Percentiles rank a stretch among this genome's conserved stretches.
Evolutionary conservation across 2,113 vertebrate species (phyloP).

Genomic region (Narcine bancroftii): DNA sequence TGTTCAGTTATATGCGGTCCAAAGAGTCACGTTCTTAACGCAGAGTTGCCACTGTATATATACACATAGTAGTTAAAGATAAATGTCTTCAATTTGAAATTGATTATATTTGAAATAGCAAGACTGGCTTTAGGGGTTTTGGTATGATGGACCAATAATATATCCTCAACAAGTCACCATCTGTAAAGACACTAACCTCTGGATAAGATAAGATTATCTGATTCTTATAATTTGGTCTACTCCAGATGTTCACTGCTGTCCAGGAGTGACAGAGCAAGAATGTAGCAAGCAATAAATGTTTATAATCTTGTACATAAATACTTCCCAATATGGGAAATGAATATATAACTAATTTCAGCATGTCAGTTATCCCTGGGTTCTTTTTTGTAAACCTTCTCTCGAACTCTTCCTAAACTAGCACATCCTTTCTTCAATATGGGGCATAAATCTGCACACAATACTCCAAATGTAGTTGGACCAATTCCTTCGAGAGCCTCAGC

Average conservation of each 20-base stretch:
- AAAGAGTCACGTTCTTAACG: no score
- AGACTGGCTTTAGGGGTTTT: not conserved
- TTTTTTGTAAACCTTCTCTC: no score
- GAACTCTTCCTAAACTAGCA: no score
- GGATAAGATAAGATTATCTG: not conserved
- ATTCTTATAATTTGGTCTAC: not conserved
- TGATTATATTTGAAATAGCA: not conserved
- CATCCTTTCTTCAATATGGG: no score
- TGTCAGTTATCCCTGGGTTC: not conserved
- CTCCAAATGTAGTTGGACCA: no score
- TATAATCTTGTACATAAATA: no score
- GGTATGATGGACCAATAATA: not conserved
- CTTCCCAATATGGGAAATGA: not conserved
- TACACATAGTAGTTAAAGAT: no score
- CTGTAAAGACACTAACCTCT: not conserved
- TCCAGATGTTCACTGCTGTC: no score
- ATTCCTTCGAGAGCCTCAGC: no score
- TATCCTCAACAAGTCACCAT: not conserved
- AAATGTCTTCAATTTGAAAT: not conserved
- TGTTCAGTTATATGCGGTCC: no score
- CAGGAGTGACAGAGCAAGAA: not conserved
- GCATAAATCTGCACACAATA: no score
- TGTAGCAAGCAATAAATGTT: not conserved
- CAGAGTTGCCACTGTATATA: no score
- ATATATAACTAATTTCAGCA: not conserved